Evolutionary conservation across 2,113 vertebrate genomes (phyloP).

Genomic region (Astur gentilis): DNA sequence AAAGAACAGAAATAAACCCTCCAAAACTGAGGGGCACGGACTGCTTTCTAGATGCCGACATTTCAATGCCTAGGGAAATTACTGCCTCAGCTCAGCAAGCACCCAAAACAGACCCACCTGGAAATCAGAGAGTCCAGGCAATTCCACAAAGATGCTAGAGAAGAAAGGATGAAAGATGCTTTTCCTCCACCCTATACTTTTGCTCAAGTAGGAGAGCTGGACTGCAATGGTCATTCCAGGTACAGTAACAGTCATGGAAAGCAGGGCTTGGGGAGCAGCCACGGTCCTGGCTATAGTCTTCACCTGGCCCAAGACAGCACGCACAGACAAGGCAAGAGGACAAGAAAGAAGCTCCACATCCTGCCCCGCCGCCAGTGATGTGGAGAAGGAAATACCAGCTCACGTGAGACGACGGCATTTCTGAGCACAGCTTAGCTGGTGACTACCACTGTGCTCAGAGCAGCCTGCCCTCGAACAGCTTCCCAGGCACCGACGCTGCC

Average conservation of each 20-base stretch:
- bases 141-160: not conserved
- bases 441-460: not conserved
- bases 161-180: not conserved
- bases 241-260: not conserved
- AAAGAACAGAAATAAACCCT: not conserved
- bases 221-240: not conserved
- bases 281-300: not conserved
- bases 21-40: not conserved
- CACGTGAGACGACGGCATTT: not conserved
- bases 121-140: not conserved
- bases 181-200: not conserved
- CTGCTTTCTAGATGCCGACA: not conserved
- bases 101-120: not conserved
- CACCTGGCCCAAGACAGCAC: not conserved
- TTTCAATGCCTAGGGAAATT: not conserved
- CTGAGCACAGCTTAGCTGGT: not conserved
- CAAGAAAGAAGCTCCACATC: not conserved
- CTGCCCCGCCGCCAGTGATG: rapidly evolving
- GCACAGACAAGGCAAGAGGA: not conserved
- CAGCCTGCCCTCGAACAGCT: not conserved
- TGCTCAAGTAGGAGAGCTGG: not conserved
- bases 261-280: not conserved
- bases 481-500: not conserved
- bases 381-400: not conserved
- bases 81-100: not conserved